Percentiles rank a stretch among this genome's conserved stretches.
Evolutionary conservation across 2,888 invertebrate genomes (phyloP).

Genomic region (Stegana nigrithorax): DNA sequence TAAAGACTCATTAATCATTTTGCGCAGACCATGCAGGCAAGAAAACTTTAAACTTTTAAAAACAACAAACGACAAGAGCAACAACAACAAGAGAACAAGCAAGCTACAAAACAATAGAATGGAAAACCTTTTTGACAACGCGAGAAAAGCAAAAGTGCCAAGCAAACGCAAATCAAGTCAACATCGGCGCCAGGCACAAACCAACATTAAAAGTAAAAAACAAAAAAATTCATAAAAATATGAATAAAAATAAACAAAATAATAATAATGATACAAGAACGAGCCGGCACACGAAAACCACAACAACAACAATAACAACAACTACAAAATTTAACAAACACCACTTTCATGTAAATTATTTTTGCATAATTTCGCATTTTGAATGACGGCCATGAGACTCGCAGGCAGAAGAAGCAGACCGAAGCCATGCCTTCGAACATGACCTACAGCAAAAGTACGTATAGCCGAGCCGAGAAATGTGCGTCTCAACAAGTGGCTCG

Average conservation of each 20-base stretch:
- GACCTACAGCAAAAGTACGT: constrained; percentile 66
- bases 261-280: too few species aligned
- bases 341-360: constrained; percentile 46
- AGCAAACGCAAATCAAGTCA: too few species aligned
- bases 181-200: background rate
- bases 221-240: too few species aligned
- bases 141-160: background rate
- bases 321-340: background rate
- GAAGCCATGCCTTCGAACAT: constrained; percentile 42
- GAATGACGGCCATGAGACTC: constrained; percentile 34
- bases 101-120: background rate
- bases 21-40: constrained; percentile 12
- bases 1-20: constrained; percentile 65
- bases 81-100: background rate
- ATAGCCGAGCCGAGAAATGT: too few species aligned
- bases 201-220: background rate
- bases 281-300: background rate
- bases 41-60: background rate
- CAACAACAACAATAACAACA: background rate
- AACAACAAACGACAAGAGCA: background rate
- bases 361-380: constrained; percentile 49
- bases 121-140: background rate
- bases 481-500: constrained; percentile 49
- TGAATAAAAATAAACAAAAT: too few species aligned
- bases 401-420: constrained; percentile 32